These are phyloP conservation scores for Rhincodon typus DNA, from an alignment of 2,797 vertebrate species.

Conservation along the genomic window DNA sequence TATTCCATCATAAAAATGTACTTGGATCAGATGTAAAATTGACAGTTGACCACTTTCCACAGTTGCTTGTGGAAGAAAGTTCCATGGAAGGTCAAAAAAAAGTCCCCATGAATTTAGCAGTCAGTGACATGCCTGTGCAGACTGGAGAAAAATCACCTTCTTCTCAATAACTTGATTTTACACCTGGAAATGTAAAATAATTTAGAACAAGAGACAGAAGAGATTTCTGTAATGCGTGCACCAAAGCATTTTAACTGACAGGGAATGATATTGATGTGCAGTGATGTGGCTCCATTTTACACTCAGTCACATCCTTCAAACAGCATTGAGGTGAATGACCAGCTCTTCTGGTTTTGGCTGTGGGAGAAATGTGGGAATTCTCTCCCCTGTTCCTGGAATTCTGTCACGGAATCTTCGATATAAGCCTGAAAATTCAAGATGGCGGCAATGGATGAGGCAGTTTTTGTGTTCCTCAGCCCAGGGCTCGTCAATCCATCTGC, in stretches of 20 bases:
- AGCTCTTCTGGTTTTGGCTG: not conserved
- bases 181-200: not conserved
- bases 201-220: not conserved
- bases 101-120: not conserved
- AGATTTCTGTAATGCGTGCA: too few relatives aligned
- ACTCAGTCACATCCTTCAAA: not conserved
- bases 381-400: not conserved
- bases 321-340: not conserved
- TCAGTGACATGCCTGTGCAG: not conserved
- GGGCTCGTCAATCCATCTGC: too few relatives aligned
- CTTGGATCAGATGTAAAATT: too few relatives aligned
- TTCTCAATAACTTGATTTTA: not conserved
- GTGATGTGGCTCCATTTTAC: not conserved
- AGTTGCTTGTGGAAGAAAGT: too few relatives aligned
- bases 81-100: too few relatives aligned
- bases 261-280: not conserved
- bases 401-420: not conserved
- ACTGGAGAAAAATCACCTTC: not conserved
- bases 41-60: too few relatives aligned
- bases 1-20: too few relatives aligned
- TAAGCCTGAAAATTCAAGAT: too few relatives aligned
- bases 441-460: too few relatives aligned
- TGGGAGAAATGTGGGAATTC: not conserved
- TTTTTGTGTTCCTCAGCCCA: too few relatives aligned
- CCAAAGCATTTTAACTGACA: too few relatives aligned